These are phyloP conservation scores for Tachina lurida DNA, from an alignment of 2,888 invertebrate genomes.

Conservation along the genomic window DNA sequence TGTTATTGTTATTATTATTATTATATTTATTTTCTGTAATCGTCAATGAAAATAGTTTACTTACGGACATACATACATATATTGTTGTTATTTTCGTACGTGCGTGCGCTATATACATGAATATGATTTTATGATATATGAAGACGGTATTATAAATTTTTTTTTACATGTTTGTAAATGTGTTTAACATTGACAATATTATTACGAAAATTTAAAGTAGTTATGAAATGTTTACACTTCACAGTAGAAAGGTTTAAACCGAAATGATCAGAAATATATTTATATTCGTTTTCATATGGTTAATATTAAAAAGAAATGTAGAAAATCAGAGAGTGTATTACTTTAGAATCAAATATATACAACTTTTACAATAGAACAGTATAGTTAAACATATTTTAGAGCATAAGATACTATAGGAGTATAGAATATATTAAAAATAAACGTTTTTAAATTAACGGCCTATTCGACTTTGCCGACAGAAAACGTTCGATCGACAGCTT, in stretches of 20 bases:
- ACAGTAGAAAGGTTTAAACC: neutral
- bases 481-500: too few relatives aligned
- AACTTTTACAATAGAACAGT: too few relatives aligned
- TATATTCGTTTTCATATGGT: too few relatives aligned
- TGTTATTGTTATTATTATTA: slow-evolving; percentile 27
- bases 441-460: too few relatives aligned
- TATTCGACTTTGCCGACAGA: too few relatives aligned
- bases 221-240: slow-evolving; percentile 19
- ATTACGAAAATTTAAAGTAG: slow-evolving; percentile 43
- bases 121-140: slow-evolving; percentile 17
- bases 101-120: neutral
- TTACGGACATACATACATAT: slow-evolving; percentile 1
- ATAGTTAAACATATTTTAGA: too few relatives aligned
- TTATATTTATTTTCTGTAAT: slow-evolving; percentile 26
- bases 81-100: neutral
- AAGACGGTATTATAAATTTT: slow-evolving; percentile 47
- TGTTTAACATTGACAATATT: slow-evolving; percentile 63
- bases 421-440: too few relatives aligned
- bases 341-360: too few relatives aligned
- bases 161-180: slow-evolving; percentile 68
- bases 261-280: neutral
- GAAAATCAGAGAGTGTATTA: too few relatives aligned
- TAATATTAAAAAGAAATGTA: too few relatives aligned
- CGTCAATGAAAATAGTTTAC: slow-evolving; percentile 40
- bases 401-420: too few relatives aligned